These are phyloP conservation scores for Chionomys nivalis DNA, from an alignment of 2,113 vertebrate genomes.

Conservation along the genomic window DNA sequence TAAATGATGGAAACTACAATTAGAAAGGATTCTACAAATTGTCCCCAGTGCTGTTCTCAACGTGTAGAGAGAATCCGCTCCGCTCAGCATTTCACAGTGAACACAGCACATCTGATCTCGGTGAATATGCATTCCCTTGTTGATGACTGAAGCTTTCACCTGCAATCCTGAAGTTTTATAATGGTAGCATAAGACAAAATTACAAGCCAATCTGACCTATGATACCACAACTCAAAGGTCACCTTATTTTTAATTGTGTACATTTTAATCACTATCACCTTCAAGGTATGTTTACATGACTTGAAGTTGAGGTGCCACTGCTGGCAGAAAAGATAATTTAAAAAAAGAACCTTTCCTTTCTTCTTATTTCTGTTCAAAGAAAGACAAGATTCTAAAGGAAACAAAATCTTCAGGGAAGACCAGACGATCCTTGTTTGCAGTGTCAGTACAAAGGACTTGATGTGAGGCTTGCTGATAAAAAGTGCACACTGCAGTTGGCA, in stretches of 20 bases:
- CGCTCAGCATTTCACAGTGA: not conserved
- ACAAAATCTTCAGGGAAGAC: not conserved
- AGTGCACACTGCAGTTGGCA: not conserved
- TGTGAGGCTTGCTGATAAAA: not conserved
- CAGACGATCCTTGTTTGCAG: not conserved
- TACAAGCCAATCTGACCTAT: constrained; percentile 1
- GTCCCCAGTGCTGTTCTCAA: not conserved
- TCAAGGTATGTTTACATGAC: not conserved
- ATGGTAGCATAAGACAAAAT: constrained; percentile 1
- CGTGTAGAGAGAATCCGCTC: not conserved
- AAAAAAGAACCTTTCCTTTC: not conserved
- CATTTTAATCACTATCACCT: not conserved
- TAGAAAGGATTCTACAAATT: constrained; percentile 12
- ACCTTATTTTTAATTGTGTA: not conserved
- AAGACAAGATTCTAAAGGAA: not conserved
- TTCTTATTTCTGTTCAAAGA: not conserved
- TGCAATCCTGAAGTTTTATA: constrained; percentile 8
- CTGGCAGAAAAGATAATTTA: not conserved
- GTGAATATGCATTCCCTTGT: not conserved
- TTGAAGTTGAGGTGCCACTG: not conserved
- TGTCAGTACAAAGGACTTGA: not conserved
- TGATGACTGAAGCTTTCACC: constrained; percentile 39
- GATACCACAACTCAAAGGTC: not conserved
- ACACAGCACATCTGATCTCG: not conserved
- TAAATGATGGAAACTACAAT: constrained; percentile 8